Percentiles rank a stretch among this genome's conserved stretches.
These are phyloP conservation scores for Drosophila nr. medialis DNA, from an alignment of 2,888 invertebrate species.

Conservation along the genomic window DNA sequence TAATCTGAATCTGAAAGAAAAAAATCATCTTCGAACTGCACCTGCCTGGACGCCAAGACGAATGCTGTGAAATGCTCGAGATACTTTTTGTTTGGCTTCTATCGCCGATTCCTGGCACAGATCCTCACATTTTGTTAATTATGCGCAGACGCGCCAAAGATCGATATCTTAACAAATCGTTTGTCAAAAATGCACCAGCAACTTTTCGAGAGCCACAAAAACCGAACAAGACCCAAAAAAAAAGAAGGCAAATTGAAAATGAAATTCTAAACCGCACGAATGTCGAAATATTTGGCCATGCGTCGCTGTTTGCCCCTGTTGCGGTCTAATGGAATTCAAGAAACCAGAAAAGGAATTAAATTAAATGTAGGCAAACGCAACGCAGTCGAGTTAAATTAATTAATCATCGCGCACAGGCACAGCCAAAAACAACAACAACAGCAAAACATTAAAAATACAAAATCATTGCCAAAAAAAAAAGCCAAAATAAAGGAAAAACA, in stretches of 20 bases:
- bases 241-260: conserved; percentile 63
- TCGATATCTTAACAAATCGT: conserved; percentile 80
- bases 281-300: conserved; percentile 74
- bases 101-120: conserved; percentile 1
- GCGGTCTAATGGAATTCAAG: conserved; percentile 73
- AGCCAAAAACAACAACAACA: conserved; percentile 29
- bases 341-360: conserved; percentile 69
- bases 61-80: conserved; percentile 58
- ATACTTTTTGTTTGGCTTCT: conserved; percentile 18
- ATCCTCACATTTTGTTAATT: conserved; percentile 58
- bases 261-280: conserved; percentile 79
- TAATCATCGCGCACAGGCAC: conserved; percentile 65
- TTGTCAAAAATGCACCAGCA: conserved; percentile 68
- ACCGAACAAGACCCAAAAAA: conserved; percentile 5
- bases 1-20: neutral
- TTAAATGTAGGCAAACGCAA: conserved; percentile 72
- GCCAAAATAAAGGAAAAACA: conserved; percentile 23
- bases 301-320: conserved; percentile 34
- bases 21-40: conserved; percentile 24
- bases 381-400: conserved; percentile 71
- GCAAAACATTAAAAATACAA: conserved; percentile 38
- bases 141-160: conserved; percentile 78
- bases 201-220: conserved; percentile 17
- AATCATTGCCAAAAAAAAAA: conserved; percentile 75
- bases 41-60: conserved; percentile 58